Evolutionary conservation across 2,113 vertebrate species (phyloP).

Genomic region (Syngnathus floridae): DNA sequence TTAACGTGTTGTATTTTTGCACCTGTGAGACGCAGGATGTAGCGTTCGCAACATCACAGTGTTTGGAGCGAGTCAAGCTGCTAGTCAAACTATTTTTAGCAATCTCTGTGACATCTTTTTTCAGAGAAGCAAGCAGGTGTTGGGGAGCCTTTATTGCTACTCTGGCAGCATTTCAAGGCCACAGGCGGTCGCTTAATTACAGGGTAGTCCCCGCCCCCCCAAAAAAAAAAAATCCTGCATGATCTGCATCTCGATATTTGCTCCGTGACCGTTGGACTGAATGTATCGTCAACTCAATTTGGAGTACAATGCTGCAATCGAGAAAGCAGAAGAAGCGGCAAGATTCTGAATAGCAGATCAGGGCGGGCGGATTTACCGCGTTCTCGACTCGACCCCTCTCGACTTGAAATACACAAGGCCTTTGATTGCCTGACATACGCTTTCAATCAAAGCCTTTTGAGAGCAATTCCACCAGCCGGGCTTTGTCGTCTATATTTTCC

Average conservation of each 20-base stretch:
- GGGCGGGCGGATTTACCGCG: constrained; percentile 48
- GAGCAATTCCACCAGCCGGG: constrained; percentile 44
- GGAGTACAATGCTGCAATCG: neutral
- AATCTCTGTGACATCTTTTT: constrained; percentile 9
- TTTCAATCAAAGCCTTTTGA: constrained; percentile 59
- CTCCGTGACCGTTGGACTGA: neutral
- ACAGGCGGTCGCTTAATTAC: constrained; percentile 36
- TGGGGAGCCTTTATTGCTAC: constrained; percentile 32
- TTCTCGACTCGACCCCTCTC: constrained; percentile 44
- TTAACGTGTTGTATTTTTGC: neutral
- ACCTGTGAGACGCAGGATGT: neutral
- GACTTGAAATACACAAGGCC: constrained; percentile 57
- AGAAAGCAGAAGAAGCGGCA: constrained; percentile 24
- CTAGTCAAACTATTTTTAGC: constrained; percentile 13
- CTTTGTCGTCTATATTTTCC: constrained; percentile 58
- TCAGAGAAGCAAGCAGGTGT: constrained; percentile 24
- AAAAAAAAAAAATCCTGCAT: constrained; percentile 30
- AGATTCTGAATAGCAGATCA: constrained; percentile 39
- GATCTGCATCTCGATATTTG: constrained; percentile 6
- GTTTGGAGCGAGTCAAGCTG: neutral
- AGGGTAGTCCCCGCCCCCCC: constrained; percentile 12
- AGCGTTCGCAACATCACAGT: neutral
- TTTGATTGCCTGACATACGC: constrained; percentile 60
- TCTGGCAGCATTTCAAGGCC: constrained; percentile 36
- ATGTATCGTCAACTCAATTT: neutral